Evolutionary conservation across 37 sponge, comb jelly and placozoan genomes (phyloP).

Genomic region (Haliclona indistincta): DNA sequence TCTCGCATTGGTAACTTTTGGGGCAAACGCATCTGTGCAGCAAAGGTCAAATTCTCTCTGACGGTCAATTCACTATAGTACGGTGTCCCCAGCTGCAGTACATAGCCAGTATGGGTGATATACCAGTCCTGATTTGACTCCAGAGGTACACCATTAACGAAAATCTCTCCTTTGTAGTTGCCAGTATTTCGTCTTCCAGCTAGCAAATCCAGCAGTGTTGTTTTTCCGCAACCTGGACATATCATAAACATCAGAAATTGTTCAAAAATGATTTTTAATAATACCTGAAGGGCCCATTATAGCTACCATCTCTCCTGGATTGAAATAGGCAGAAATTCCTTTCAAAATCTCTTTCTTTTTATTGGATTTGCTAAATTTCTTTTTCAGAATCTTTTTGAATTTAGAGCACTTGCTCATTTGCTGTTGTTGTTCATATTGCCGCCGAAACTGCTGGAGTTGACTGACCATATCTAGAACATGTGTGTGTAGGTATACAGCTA

Average conservation of each 20-base stretch:
- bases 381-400: too few relatives aligned
- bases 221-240: constrained; percentile 76
- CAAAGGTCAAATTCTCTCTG: constrained; percentile 70
- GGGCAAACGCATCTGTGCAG: constrained; percentile 56
- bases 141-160: constrained; percentile 50
- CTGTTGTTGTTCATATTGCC: too few relatives aligned
- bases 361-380: too few relatives aligned
- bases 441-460: too few relatives aligned
- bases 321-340: constrained; percentile 77
- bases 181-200: constrained; percentile 60
- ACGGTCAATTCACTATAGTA: constrained; percentile 74
- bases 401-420: too few relatives aligned
- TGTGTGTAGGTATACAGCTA: too few relatives aligned
- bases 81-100: constrained; percentile 64
- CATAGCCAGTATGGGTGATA: constrained; percentile 61
- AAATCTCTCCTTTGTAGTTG: constrained; percentile 36
- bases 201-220: constrained; percentile 73
- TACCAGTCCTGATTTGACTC: constrained; percentile 51
- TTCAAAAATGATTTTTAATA: neutral
- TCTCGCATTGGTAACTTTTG: constrained; percentile 8
- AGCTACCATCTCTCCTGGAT: constrained; percentile 82
- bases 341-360: constrained; percentile 58
- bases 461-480: too few relatives aligned
- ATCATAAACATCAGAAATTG: neutral
- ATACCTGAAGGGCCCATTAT: constrained; percentile 93